Base-by-base conservation (phyloP, 2,113 vertebrate genomes). In the Hemichromis elongatus region DNA sequence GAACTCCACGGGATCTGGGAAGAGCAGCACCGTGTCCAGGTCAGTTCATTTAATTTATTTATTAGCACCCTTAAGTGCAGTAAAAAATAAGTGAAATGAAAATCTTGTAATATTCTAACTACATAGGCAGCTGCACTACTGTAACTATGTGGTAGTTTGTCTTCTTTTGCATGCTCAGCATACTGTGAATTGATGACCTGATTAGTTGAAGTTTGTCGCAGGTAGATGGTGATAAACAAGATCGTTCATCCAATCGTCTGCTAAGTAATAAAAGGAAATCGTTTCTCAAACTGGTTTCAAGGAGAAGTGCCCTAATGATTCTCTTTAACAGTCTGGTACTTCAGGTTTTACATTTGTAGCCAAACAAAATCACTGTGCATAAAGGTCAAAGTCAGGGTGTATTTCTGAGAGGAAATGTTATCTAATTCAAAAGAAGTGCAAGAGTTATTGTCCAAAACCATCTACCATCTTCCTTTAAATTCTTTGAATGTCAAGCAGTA, bases 1-100 rank as follows among this genome's bases (percentile, higher is more conserved):
- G 97, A 99, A 99, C 95, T 99, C 99, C 5, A 98, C 97, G 1
- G 98, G 99, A 42, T 99, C 99, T 63, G 99, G 97, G 63, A 99
- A 98, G 91, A 99, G 99, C 95, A 99, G 97, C 66, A 99, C 97
- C 2, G 97, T 99, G 80, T 99, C 99, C 95, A 99, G 99, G 99
- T 99, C 93, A 96, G 91, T 86, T 66, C 77, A 56, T 9, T 9
- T 73, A 28, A 42, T 70, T 45, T 50, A 30, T 47, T 47, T 73
- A 28, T 73, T 45, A 47, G 40, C 42, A 6, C 42, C 50, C 8
- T 9, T 73, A 28, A 47, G 21, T 73, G 24, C 24, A 37, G 33
- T 37, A 37, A 63, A n/a, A 37, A 37, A 63, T 12, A 37, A 37
- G n/a, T 37, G 12, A 3, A n/a, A 63, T 70, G 6, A 6, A 70